phyloP scores from a whole-genome alignment of 2,113 vertebrate species.

The Peromyscus maniculatus region DNA sequence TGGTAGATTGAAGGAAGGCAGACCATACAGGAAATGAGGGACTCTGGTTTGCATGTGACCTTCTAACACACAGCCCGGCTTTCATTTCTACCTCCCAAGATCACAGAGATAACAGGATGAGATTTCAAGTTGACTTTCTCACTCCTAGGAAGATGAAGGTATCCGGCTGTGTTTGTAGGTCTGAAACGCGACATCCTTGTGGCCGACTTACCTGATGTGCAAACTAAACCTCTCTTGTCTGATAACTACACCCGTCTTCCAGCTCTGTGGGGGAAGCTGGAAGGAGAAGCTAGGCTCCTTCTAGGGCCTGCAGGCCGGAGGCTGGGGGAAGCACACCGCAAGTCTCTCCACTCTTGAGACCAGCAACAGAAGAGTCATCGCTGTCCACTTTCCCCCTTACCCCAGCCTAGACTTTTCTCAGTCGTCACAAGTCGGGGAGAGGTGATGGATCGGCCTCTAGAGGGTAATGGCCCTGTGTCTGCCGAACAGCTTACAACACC shows the following conservation, averaged over 20 bases:
- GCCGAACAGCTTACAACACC: fast-evolving
- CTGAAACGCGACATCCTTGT: background rate
- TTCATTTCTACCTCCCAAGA: background rate
- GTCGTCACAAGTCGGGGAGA: background rate
- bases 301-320: background rate
- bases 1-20: background rate
- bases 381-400: background rate
- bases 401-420: background rate
- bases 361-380: fast-evolving
- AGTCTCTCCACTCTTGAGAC: fast-evolving
- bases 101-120: background rate
- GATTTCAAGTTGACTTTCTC: background rate
- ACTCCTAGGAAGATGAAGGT: background rate
- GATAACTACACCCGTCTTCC: background rate
- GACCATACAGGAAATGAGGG: fast-evolving
- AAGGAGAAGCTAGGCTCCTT: background rate
- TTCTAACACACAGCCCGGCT: background rate
- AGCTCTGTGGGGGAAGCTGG: no score
- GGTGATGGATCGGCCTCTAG: fast-evolving
- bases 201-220: background rate
- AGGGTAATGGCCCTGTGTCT: background rate
- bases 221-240: background rate
- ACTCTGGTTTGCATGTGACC: fast-evolving
- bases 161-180: background rate
- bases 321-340: background rate